Evolutionary conservation across 2,797 vertebrate genomes (phyloP), one percentile per base, ranked within the genome.

Genomic region (Hybognathus amarus): DNA sequence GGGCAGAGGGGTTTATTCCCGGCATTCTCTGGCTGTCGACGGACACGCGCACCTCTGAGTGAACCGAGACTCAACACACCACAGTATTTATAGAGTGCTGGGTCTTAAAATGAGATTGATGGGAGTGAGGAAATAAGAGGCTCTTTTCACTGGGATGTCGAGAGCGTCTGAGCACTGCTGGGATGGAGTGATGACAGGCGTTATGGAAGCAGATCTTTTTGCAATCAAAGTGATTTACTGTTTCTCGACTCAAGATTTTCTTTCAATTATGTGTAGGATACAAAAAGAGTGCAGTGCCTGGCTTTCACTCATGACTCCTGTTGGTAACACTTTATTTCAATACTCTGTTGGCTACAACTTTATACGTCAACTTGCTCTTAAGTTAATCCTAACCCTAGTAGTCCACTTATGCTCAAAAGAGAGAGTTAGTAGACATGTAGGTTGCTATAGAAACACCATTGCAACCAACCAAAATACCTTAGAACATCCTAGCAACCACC

Each of bases 71-170:
- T 79, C 70, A 75, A 79, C 75, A 67, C 47, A 74, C 18, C 17
- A 15, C 45, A 68, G 69, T 87, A 87, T 89, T 88, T 88, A 89
- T 87, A 86, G 88, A 75, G 63, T 40, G 69, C 22, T 10, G 24
- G 78, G 18, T 82, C 77, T 77, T 70, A 52, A 78, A 78, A 68
- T 8, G 33, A 80, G 83, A 85, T 81, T 38, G 64, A 83, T 88
- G 54, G 54, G 38, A 59, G 52, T 13, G 67, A 70, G 73, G 42
- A 77, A 66, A 68, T 27, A 61, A 61, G 69, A 76, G 38, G 33
- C 33, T 61, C 30, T 78, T 81, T 78, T 67, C 75, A 47, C 30
- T 30, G 15, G 18, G 59, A 42, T 63, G n/a, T 61, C 30, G 13
- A 77, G 83, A 82, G 64, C 24, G 56, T 73, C 38, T 33, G 71